A percentile compares a stretch with the other conserved stretches of the same genome.
Evolutionary conservation across 2,888 invertebrate species (phyloP).

Genomic region (Amblyjoppa proteus): DNA sequence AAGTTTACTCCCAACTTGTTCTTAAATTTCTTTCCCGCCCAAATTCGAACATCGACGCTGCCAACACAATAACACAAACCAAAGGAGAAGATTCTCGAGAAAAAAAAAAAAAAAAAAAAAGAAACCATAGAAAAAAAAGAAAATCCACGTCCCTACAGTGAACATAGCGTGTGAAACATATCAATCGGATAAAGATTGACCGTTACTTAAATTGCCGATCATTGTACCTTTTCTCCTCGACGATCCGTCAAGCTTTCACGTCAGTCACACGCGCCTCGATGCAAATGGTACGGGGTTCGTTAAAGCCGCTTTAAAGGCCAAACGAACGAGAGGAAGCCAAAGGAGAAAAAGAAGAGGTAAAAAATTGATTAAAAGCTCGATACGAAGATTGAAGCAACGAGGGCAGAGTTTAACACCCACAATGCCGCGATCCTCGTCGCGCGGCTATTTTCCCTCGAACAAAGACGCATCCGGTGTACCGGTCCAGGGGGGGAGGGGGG

Average conservation of each 20-base stretch:
- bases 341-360: not conserved
- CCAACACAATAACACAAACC: not conserved
- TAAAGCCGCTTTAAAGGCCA: not conserved
- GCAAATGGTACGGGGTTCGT: not conserved
- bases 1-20: not conserved
- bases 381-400: constrained; percentile 16
- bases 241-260: constrained; percentile 6
- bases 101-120: not conserved
- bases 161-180: not conserved
- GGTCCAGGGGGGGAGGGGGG: too few relatives aligned
- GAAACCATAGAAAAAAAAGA: not conserved
- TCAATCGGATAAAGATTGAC: not conserved
- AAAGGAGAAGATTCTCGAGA: not conserved
- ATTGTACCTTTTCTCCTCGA: not conserved
- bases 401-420: constrained; percentile 29
- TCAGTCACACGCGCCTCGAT: not conserved
- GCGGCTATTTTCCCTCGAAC: constrained; percentile 49
- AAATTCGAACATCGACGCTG: constrained; percentile 30
- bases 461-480: constrained; percentile 46
- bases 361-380: constrained; percentile 32
- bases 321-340: not conserved
- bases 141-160: not conserved
- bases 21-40: not conserved
- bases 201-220: not conserved
- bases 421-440: constrained; percentile 31